Conservation (phyloP, 2,113 vertebrate genomes). For the Plotosus lineatus region DNA sequence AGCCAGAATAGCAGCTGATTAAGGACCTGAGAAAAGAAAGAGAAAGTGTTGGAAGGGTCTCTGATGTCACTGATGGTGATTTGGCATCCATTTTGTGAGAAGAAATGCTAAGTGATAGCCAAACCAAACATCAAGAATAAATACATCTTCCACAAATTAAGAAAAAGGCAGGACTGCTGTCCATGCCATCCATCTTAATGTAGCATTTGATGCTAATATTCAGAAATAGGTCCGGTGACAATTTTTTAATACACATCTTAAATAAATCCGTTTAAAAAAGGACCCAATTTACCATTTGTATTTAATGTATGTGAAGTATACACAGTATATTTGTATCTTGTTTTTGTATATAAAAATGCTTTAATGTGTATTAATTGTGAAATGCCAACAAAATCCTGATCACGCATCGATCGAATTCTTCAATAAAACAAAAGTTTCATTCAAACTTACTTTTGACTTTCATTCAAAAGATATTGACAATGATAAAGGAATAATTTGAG, state of each 20-base stretch:
- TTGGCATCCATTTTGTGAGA: neutral
- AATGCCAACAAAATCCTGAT: conserved; percentile 11
- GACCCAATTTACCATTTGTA: conserved; percentile 1
- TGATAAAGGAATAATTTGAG: too few species aligned
- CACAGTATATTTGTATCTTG: conserved; percentile 11
- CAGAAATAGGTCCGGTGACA: neutral
- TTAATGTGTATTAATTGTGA: conserved; percentile 7
- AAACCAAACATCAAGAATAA: too few species aligned
- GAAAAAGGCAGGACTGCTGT: neutral
- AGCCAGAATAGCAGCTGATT: neutral
- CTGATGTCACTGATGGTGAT: neutral
- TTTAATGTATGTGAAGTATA: neutral
- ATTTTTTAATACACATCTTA: neutral
- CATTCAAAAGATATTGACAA: neutral
- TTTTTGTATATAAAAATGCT: conserved; percentile 26
- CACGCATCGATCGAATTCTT: conserved; percentile 17
- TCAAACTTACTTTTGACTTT: neutral
- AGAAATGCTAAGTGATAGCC: neutral
- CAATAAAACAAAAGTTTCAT: conserved; percentile 43
- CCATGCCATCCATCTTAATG: neutral
- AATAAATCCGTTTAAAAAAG: neutral
- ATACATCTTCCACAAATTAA: too few species aligned
- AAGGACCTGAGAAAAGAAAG: conserved; percentile 10
- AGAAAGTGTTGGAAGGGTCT: too few species aligned
- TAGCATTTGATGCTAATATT: conserved; percentile 4